Conservation (phyloP, 2,113 vertebrate genomes). For the Psilopogon haemacephalus region DNA sequence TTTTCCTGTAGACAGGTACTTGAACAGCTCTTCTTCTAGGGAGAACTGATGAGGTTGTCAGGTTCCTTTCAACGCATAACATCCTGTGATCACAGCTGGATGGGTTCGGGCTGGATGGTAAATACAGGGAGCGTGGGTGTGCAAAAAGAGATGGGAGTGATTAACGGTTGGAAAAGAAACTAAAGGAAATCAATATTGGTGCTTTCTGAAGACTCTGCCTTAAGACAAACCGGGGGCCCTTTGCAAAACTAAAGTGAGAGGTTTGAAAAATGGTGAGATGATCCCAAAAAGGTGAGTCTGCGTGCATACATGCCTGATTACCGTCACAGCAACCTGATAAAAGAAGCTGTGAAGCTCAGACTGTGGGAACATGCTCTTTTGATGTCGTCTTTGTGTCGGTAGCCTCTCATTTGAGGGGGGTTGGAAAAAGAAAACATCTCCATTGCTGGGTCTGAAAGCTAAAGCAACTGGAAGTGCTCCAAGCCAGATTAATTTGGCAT, state of each 20-base stretch:
- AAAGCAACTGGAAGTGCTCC: background rate
- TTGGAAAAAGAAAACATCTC: background rate
- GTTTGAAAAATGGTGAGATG: background rate
- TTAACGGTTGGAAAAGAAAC: background rate
- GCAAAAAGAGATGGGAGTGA: background rate
- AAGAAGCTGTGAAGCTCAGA: background rate
- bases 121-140: background rate
- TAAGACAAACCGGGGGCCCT: background rate
- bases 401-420: background rate
- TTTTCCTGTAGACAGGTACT: background rate
- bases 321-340: background rate
- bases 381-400: background rate
- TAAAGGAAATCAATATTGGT: rapidly evolving
- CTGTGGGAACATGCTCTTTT: background rate
- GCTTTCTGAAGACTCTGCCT: background rate
- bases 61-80: too few relatives aligned
- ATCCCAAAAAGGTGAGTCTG: background rate
- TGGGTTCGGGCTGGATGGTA: background rate
- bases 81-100: too few relatives aligned
- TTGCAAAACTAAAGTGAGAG: background rate
- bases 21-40: background rate
- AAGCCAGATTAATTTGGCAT: background rate
- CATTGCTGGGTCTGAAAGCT: background rate
- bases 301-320: background rate
- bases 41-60: background rate